Evolutionary conservation across 2,113 vertebrate species (phyloP), one percentile per base, ranked within the genome.

Genomic region (Atractosteus spatula): DNA sequence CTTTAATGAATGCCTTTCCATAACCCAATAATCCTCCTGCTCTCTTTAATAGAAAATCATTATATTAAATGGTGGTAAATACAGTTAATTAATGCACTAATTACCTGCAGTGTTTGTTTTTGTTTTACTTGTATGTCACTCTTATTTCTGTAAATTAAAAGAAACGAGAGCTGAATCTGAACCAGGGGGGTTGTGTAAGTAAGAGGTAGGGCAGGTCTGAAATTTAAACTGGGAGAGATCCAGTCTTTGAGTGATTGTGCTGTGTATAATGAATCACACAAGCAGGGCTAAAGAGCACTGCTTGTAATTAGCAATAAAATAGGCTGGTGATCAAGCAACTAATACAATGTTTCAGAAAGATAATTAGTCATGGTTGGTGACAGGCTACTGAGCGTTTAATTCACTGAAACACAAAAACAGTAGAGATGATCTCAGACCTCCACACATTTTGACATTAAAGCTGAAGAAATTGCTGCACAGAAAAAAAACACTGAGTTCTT

Each of bases 281-380:
- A 82, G 79, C 83, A 89, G 89, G 88, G 88, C 86, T 89, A 81
- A 77, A 82, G 85, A 84, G 81, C 84, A 87, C 78, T 69, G 74
- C 82, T 79, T 82, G 77, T 86, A 91, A 91, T 91, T 88, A 90
- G 81, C 85, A 80, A 83, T 82, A 86, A 82, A 87, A 76, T 82
- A 87, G 84, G 80, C 78, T 79, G 82, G 80, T 85, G 86, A 87
- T 89, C 84, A 86, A 88, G 85, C 82, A 87, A 79, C 84, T 89
- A 86, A 90, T 90, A 85, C 84, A 84, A 78, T 80, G 77, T 82
- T 87, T 86, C 82, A 77, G 80, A 73, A 51, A 85, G 82, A 86
- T 85, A 89, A 86, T 86, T 86, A 89, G 87, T 88, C 86, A 83
- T 74, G 77, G 69, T 77, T 73, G 71, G 59, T 71, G 68, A 74